A percentile compares a stretch with the other conserved stretches of the same genome.
Evolutionary conservation across 1,140 invertebrate species (phyloP).

Genomic region (Protaetia brevitarsis): DNA sequence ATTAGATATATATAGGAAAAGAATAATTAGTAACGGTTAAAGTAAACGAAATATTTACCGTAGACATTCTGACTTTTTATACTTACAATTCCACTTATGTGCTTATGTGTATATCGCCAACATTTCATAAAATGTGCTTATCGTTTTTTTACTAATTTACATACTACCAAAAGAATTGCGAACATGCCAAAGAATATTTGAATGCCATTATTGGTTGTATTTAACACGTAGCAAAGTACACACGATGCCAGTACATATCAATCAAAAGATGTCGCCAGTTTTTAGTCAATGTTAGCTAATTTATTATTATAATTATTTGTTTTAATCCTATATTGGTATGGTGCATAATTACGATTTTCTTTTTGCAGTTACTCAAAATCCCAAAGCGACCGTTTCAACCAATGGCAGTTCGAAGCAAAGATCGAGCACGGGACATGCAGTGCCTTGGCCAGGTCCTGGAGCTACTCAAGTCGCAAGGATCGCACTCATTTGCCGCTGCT

Average conservation of each 20-base stretch:
- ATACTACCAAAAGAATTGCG: background rate
- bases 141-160: constrained; percentile 1
- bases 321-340: background rate
- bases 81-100: background rate
- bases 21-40: too few species aligned
- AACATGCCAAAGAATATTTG: background rate
- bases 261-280: too few species aligned
- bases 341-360: background rate
- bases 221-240: background rate
- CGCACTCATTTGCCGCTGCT: constrained; percentile 69
- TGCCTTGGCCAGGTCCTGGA: constrained; percentile 39
- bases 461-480: constrained; percentile 29
- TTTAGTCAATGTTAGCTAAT: too few species aligned
- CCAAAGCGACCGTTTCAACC: constrained; percentile 35
- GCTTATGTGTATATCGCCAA: background rate
- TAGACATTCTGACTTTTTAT: too few species aligned
- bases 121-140: background rate
- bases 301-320: too few species aligned
- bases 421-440: constrained; percentile 34
- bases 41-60: too few species aligned
- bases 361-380: constrained; percentile 37
- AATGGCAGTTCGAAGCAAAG: constrained; percentile 41
- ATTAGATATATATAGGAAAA: too few species aligned
- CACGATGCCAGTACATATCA: too few species aligned
- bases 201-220: background rate